Base-by-base conservation (phyloP, 1,140 invertebrate genomes). In the Drosophila navojoa region DNA sequence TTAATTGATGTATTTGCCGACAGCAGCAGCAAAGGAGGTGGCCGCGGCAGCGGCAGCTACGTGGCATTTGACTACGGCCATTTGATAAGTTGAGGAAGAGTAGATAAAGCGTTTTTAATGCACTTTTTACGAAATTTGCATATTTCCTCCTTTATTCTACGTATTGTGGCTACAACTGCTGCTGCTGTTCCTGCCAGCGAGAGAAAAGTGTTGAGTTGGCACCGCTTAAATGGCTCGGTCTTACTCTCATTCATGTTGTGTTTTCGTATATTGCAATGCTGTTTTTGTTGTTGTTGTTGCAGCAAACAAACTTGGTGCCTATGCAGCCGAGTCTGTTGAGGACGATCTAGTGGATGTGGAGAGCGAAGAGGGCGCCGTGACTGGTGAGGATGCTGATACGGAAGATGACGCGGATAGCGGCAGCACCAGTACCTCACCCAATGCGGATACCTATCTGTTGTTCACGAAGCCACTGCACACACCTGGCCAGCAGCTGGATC, bases 391-490 rank as follows among this genome's bases (percentile, higher is more conserved):
- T 76, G 94, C 94, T 52, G 95, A 95, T 71, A 92, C 93, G 58
- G 93, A 94, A 2, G 95, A 95, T 66, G 97, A 97, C 55, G 94
- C 95, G n/a, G 94, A 93, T 72, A 57, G 62, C 16, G 76, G 71
- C 13, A 94, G 93, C 62, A 94, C 94, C 76, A 94, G 94, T 77
- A 95, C 97, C n/a, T 98, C 98, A 0, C 95, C 96, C 35, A 96
- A 99, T 94, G 97, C 97, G 40, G 97, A 98, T 82, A 97, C 98
- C 0, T 96, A 95, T 19, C 95, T 99, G 82, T 93, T 99, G 44
- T 99, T 99, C 91, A 98, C 96, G 4, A 97, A 97, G 92, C 98
- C 98, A 0, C 54, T 91, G 50, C 91, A 92, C 52, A 91, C 81
- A 15, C 62, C 90, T 10, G 91, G 91, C 9, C 79, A 81, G 64